Evolutionary conservation across 1,140 invertebrate genomes (phyloP), one percentile per base, ranked within the genome.

Genomic region (Papilio dardanus): DNA sequence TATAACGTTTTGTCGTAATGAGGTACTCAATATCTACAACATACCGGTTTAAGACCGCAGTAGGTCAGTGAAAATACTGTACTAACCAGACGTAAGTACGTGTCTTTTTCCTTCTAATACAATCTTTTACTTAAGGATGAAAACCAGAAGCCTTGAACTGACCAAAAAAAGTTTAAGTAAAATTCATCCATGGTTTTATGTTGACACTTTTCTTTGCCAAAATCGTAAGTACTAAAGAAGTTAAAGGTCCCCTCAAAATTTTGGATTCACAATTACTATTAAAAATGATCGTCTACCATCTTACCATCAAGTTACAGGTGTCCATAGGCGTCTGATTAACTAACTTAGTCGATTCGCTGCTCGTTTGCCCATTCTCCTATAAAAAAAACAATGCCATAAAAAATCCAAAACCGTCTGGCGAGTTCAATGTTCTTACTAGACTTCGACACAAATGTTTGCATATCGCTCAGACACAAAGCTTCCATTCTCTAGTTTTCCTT

Each of bases 391-490:
- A 12, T 24, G 7, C 19, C 21, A 54, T 54, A 54, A 54, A 54
- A 54, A 54, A 12, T 24, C 2, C 19, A 24, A 24, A 54, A 54
- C 50, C 50, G 50, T 54, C 50, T 54, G 50, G 21, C 7, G 10
- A 24, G 50, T 54, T 54, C 21, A 24, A 12, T 24, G 50, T 24
- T 12, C 50, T 54, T 54, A 24, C 10, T 10, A 54, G 19, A 3
- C 42, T 46, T 46, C 42, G 2, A 24, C 50, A 54, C 21, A 54
- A 54, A 54, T 54, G 19, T 54, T 54, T 54, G 50, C 50, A 24
- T 54, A 54, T 54, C 50, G 50, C 21, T 54, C 21, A 54, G 50
- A 24, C 21, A 54, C 50, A 54, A 54, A 54, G 50, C 19, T 54
- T 54, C 10, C 50, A 54, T 54, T 54, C 21, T 54, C 7, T 54